These are phyloP conservation scores for Monarcha castaneiventris DNA, from an alignment of 2,113 vertebrate genomes.

Conservation along the genomic window DNA sequence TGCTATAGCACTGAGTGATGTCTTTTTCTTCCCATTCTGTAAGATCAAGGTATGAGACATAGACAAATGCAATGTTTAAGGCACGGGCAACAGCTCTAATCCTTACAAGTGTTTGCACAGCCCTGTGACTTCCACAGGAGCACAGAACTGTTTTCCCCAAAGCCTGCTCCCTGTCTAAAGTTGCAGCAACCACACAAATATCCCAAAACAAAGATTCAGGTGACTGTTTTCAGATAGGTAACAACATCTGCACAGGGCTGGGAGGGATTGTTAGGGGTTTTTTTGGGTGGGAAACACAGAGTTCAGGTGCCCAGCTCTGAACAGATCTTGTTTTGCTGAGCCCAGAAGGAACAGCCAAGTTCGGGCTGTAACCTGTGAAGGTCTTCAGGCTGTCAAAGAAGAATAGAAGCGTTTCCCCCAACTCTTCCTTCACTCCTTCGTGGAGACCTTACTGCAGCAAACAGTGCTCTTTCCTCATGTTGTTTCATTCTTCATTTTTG, in stretches of 20 bases:
- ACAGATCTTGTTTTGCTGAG: neutral
- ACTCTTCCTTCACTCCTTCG: neutral
- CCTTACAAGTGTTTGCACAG: neutral
- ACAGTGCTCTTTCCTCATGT: neutral
- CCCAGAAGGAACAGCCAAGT: neutral
- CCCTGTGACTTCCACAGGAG: neutral
- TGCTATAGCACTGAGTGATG: neutral
- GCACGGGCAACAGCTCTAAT: neutral
- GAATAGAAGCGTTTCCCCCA: neutral
- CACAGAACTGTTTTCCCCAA: neutral
- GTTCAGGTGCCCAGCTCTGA: neutral
- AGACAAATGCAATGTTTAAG: neutral
- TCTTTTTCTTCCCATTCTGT: neutral
- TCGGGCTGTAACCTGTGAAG: neutral
- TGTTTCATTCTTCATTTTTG: neutral
- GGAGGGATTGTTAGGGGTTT: neutral
- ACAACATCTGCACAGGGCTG: neutral
- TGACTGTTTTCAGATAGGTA: neutral
- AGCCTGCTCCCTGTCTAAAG: neutral
- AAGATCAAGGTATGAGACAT: rapidly evolving
- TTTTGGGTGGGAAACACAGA: neutral
- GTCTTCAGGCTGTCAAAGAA: neutral
- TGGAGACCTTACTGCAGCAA: neutral
- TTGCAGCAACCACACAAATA: neutral
- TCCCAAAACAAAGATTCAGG: neutral